Evolutionary conservation across 2,797 vertebrate species (phyloP), one percentile per base, ranked within the genome.

Genomic region (Epinephelus coioides): DNA sequence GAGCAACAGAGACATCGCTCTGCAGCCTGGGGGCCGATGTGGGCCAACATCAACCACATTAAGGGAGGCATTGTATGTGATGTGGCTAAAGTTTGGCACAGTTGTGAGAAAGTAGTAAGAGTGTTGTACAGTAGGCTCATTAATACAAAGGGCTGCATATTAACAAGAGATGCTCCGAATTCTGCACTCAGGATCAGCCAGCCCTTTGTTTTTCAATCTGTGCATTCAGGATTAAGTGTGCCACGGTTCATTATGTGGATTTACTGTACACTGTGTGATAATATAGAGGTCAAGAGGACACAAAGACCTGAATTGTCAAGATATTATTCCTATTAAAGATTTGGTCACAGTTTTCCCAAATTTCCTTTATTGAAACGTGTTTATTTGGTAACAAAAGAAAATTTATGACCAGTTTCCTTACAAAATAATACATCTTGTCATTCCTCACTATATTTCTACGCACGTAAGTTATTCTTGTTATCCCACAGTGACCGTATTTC

Each of bases 181-280:
- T 83, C 73, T 60, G 70, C 43, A 51, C 60, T 46, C 23, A 18
- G 79, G 89, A 83, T 91, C 87, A 87, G 25, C 15, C 34, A 4
- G 56, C 10, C 60, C 47, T 88, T 91, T 89, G 78, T 91, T 81
- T 81, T 59, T 5, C 55, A 74, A 78, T 83, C 84, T 78, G 56
- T 82, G 69, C 65, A 59, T 78, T 76, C 23, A 27, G 76, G 84
- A 85, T 89, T 87, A 84, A 68, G 53, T 38, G 68, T 34, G 44
- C 30, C 27, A 13, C 55, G 66, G 43, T 30, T 84, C 43, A 74
- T 79, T 73, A 76, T 68, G 64, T 75, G 59, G 70, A 62, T 72
- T 87, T 65, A 76, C 17, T 82, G 61, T 71, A 59, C 6, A 66
- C 34, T 34, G 34, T 23, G 56, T 18, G 46, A 86, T 69, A 82